Conservation (phyloP, 2,888 invertebrate genomes). For the Petrophora chlorosata region DNA sequence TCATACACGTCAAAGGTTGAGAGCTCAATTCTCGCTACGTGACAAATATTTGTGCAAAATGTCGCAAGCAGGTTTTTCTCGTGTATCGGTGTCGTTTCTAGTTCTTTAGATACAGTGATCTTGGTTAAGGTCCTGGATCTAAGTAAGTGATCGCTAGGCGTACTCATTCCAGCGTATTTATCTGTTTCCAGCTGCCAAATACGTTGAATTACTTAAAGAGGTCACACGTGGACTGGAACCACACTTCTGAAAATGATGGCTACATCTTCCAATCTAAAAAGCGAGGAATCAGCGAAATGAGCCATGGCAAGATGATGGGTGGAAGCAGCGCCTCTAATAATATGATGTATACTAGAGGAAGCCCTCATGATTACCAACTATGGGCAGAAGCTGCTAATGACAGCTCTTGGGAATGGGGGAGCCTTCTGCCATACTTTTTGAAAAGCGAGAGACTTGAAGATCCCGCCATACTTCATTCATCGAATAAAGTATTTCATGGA, state of each 20-base stretch:
- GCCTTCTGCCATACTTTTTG: conserved; percentile 21
- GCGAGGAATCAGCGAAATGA: not conserved
- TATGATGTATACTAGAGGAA: not conserved
- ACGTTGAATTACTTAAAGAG: not conserved
- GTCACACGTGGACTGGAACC: not conserved
- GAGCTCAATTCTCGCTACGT: no score
- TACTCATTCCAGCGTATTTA: no score
- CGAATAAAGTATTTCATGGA: not conserved
- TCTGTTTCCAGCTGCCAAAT: conserved; percentile 2
- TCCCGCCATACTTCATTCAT: not conserved
- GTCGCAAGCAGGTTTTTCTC: no score
- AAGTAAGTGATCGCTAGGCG: no score
- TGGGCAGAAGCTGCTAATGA: conserved; percentile 25
- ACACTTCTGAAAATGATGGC: not conserved
- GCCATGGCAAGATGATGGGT: not conserved
- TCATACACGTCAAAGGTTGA: no score
- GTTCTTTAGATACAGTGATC: no score
- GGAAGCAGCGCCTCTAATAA: not conserved
- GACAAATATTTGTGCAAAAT: no score
- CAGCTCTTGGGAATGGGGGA: conserved; percentile 19
- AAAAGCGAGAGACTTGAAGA: conserved; percentile 15
- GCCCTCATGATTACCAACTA: not conserved
- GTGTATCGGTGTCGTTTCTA: no score
- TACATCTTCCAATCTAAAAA: conserved; percentile 1
- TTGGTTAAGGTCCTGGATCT: no score